Percentiles rank a stretch among this genome's conserved stretches.
These are phyloP conservation scores for Noctilio leporinus DNA, from an alignment of 2,113 vertebrate species.

Conservation along the genomic window DNA sequence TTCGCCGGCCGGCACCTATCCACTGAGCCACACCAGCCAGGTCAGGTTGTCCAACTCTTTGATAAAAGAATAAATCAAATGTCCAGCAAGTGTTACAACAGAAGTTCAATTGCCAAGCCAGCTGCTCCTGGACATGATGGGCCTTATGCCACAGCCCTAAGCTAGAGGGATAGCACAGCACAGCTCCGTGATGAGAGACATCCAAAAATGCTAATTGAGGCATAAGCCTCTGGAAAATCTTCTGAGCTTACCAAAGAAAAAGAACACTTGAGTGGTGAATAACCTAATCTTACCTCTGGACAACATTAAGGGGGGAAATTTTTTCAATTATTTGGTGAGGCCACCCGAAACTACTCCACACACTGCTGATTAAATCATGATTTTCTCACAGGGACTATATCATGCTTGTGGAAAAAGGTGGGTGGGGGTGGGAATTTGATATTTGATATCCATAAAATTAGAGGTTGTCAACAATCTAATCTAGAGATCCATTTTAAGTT, in stretches of 20 bases:
- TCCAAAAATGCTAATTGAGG: neutral
- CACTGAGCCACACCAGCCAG: too few species aligned
- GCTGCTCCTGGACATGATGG: rapidly evolving
- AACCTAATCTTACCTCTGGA: neutral
- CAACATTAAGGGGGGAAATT: too few species aligned
- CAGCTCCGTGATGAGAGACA: neutral
- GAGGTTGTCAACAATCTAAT: neutral
- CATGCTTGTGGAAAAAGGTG: neutral
- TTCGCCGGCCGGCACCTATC: too few species aligned
- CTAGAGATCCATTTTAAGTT: neutral
- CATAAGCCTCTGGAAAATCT: neutral
- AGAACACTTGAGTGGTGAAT: neutral
- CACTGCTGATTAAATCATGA: neutral
- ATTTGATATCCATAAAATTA: neutral
- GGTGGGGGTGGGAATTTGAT: neutral
- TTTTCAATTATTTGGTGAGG: neutral
- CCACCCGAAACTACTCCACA: neutral
- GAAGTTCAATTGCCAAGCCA: neutral
- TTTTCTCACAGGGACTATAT: neutral
- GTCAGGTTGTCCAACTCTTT: neutral
- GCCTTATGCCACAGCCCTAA: neutral
- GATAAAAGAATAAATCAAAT: neutral
- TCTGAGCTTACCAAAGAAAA: neutral
- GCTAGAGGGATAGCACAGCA: neutral
- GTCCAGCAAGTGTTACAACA: neutral